Conservation (phyloP, 1,140 invertebrate species). For the Spodoptera litura region DNA sequence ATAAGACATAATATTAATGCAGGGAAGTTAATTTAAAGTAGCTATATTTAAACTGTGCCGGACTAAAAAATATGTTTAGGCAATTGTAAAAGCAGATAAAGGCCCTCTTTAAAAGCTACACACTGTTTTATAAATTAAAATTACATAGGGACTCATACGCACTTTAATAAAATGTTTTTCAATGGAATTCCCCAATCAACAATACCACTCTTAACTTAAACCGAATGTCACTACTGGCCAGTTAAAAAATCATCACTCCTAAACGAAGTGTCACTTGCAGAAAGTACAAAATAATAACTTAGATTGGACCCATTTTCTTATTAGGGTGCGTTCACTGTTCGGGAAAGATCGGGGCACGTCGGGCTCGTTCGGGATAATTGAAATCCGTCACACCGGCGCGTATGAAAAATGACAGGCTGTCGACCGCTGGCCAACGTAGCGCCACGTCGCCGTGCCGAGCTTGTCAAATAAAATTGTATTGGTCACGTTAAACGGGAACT, state of each 20-base stretch:
- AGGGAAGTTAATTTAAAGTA: no score
- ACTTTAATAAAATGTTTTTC: no score
- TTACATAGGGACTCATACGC: no score
- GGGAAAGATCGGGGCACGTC: constrained; percentile 9
- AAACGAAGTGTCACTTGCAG: constrained; percentile 48
- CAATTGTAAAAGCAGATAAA: no score
- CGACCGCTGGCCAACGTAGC: constrained; percentile 2
- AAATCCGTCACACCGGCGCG: constrained; percentile 52
- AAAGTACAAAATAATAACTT: constrained; percentile 50
- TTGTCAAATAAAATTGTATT: constrained; percentile 30
- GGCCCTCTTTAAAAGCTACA: no score
- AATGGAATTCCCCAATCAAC: no score
- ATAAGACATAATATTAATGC: no score
- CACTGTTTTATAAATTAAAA: no score
- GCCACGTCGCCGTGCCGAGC: neutral
- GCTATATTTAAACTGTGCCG: no score
- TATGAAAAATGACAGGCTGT: constrained; percentile 50
- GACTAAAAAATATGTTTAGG: no score
- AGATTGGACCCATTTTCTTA: constrained; percentile 30
- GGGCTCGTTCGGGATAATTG: constrained; percentile 47
- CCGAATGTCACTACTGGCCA: neutral
- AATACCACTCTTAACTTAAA: no score
- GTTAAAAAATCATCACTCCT: constrained; percentile 4
- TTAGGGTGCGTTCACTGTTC: constrained; percentile 26
- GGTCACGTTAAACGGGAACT: constrained; percentile 3